Conservation (phyloP, 2,888 invertebrate species). For the Eurytoma adleriae region DNA sequence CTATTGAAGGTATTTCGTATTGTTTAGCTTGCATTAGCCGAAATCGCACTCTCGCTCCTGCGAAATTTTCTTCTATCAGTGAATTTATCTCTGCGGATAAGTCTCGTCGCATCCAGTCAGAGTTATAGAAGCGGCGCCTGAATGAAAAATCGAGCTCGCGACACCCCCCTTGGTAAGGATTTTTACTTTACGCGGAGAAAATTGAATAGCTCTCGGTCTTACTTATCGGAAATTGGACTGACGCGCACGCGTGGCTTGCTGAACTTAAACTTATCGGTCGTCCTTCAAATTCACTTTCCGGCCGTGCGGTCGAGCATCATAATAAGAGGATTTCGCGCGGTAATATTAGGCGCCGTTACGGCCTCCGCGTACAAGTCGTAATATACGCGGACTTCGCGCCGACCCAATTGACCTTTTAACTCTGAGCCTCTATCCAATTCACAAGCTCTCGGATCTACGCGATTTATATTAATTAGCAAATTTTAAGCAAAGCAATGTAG, state of each 20-base stretch:
- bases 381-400: neutral
- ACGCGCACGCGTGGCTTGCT: neutral
- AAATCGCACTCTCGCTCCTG: no score
- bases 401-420: conserved; percentile 5
- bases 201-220: neutral
- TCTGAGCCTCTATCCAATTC: conserved; percentile 20
- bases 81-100: conserved; percentile 32
- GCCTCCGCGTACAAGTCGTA: neutral
- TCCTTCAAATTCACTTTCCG: conserved; percentile 45
- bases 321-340: conserved; percentile 26
- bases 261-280: conserved; percentile 4
- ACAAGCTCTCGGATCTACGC: neutral
- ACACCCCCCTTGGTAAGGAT: no score
- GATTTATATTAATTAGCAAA: no score
- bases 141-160: neutral
- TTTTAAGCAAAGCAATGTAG: no score
- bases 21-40: no score
- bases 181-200: no score
- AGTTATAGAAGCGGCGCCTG: neutral
- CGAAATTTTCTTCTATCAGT: neutral
- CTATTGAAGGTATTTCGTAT: no score
- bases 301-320: neutral
- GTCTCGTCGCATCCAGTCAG: conserved; percentile 30
- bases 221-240: conserved; percentile 26
- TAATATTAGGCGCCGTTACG: conserved; percentile 22